Evolutionary conservation across 30 jellyfish, hydroid and myxozoan species (phyloP).

Genomic region (Catostylus mosaicus): DNA sequence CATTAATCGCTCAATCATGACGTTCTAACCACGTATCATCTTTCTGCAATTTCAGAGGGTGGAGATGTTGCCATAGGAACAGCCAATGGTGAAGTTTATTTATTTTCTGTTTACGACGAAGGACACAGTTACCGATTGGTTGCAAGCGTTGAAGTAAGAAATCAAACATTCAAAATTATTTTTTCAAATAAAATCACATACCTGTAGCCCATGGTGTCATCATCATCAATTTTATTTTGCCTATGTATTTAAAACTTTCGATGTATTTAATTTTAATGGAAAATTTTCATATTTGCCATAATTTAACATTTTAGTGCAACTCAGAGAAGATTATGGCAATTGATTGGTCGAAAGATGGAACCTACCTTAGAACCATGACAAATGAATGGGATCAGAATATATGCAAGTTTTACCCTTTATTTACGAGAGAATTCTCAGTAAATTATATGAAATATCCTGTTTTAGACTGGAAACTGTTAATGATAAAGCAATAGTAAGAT

Average conservation of each 20-base stretch:
- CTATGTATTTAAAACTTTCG: no score
- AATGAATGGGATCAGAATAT: slow-evolving; percentile 48
- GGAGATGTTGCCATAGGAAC: slow-evolving; percentile 83
- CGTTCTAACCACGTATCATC: not conserved
- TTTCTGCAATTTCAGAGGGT: slow-evolving; percentile 18
- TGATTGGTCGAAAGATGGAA: slow-evolving; percentile 69
- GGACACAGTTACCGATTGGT: slow-evolving; percentile 79
- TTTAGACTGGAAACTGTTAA: no score
- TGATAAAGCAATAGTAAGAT: no score
- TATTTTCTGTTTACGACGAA: slow-evolving; percentile 73
- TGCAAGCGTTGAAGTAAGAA: slow-evolving; percentile 61
- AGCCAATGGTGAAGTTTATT: slow-evolving; percentile 63
- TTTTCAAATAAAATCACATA: no score
- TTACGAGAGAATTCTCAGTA: no score
- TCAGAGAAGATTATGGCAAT: slow-evolving; percentile 20
- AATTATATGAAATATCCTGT: no score
- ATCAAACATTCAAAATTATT: not conserved
- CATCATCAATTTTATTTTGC: no score
- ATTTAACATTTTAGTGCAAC: slow-evolving; percentile 15
- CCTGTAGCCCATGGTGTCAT: no score
- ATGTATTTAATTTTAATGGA: no score
- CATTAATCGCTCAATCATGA: no score
- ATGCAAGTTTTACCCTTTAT: slow-evolving; percentile 16
- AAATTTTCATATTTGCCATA: not conserved
- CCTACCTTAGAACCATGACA: slow-evolving; percentile 46